These are phyloP conservation scores for Elachura formosa DNA, from an alignment of 2,113 vertebrate genomes.

Conservation along the genomic window DNA sequence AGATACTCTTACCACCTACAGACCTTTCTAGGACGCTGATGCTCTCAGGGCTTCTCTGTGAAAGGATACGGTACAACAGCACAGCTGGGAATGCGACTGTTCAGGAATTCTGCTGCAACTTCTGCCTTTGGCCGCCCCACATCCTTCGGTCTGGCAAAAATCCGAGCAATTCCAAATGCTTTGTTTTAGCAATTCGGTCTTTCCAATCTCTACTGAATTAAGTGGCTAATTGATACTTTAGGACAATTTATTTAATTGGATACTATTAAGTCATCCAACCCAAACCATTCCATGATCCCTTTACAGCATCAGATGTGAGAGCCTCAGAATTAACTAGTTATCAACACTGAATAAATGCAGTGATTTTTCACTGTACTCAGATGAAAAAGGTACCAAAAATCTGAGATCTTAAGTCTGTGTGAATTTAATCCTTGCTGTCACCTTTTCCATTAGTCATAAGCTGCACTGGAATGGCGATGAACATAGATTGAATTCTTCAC, in stretches of 20 bases:
- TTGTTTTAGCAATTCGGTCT: background rate
- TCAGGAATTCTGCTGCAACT: conserved; percentile 93
- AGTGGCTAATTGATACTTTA: background rate
- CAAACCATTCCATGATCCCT: background rate
- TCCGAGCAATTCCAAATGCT: background rate
- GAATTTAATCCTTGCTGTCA: background rate
- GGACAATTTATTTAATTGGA: background rate
- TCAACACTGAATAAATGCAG: background rate
- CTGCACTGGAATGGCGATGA: background rate
- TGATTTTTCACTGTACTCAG: background rate
- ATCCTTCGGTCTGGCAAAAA: conserved; percentile 83
- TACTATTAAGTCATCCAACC: background rate
- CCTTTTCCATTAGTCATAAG: background rate
- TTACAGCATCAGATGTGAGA: background rate
- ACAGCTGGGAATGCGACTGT: conserved; percentile 86
- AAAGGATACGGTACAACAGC: conserved; percentile 94
- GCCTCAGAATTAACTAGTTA: background rate
- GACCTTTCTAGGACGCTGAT: background rate
- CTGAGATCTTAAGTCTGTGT: background rate
- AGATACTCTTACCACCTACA: background rate
- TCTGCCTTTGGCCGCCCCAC: conserved; percentile 94
- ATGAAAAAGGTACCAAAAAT: background rate
- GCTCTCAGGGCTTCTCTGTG: background rate
- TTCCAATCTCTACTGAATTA: background rate
- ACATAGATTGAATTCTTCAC: background rate